Conservation (phyloP, 2,888 invertebrate species). For the Xanthostigma xanthostigma region DNA sequence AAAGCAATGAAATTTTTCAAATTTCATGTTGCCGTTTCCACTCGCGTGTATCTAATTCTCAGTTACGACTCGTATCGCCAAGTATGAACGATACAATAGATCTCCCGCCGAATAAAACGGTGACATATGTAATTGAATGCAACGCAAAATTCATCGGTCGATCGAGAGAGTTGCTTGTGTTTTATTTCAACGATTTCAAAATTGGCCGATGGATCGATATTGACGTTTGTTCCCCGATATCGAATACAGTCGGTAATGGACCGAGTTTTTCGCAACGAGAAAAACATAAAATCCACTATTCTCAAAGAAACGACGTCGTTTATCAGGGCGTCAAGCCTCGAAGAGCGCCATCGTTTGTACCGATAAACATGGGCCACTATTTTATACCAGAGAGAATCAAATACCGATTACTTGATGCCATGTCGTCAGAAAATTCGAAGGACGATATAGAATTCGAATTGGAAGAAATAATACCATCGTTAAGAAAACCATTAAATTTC, state of each 20-base stretch:
- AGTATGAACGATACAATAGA: constrained; percentile 22
- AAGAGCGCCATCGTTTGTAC: constrained; percentile 43
- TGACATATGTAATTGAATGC: constrained; percentile 35
- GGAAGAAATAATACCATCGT: constrained; percentile 33
- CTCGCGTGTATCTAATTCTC: constrained; percentile 35
- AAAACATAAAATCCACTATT: background rate
- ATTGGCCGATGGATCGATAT: constrained; percentile 42
- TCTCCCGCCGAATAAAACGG: constrained; percentile 28
- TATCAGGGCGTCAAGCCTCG: constrained; percentile 37
- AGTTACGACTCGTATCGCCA: constrained; percentile 31
- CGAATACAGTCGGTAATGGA: constrained; percentile 13
- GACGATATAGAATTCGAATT: constrained; percentile 30
- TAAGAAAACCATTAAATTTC: constrained; percentile 33
- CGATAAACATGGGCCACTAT: constrained; percentile 33
- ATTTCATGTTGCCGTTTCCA: constrained; percentile 36
- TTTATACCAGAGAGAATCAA: constrained; percentile 29
- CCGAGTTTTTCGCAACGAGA: constrained; percentile 2
- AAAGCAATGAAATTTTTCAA: constrained; percentile 25
- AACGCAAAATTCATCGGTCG: constrained; percentile 42
- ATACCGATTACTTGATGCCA: constrained; percentile 22
- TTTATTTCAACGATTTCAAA: constrained; percentile 44
- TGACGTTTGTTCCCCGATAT: constrained; percentile 22
- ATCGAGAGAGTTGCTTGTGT: constrained; percentile 42
- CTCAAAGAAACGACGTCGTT: constrained; percentile 7
- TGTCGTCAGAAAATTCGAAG: constrained; percentile 24